A percentile compares a stretch with the other conserved stretches of the same genome.
phyloP scores from a whole-genome alignment of 1,140 invertebrate genomes.

The Carposina sasakii region DNA sequence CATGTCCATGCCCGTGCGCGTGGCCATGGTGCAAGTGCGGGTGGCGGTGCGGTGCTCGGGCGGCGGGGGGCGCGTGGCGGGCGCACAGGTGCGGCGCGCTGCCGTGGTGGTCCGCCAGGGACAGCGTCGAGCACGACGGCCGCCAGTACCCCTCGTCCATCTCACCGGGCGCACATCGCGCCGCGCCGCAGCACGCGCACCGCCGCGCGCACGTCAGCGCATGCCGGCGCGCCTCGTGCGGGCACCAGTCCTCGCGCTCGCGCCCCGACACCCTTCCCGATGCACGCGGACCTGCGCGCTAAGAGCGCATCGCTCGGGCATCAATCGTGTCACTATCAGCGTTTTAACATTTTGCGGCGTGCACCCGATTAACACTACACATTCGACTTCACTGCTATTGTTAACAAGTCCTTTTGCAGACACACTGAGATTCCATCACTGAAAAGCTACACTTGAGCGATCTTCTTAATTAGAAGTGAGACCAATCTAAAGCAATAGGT shows the following conservation, averaged over 20 bases:
- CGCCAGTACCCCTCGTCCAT: constrained; percentile 67
- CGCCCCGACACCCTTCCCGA: constrained; percentile 66
- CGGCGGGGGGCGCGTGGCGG: constrained; percentile 43
- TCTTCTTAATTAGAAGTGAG: too few relatives aligned
- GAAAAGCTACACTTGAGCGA: too few relatives aligned
- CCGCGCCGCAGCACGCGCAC: constrained; percentile 64
- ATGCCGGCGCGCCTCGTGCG: constrained; percentile 65
- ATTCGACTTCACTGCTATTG: too few relatives aligned
- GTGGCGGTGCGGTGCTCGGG: constrained; percentile 34
- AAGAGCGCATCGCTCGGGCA: too few relatives aligned
- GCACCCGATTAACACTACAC: too few relatives aligned
- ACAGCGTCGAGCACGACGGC: constrained; percentile 63
- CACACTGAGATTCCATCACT: too few relatives aligned
- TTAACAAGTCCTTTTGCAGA: too few relatives aligned
- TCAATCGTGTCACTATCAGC: too few relatives aligned
- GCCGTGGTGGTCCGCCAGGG: constrained; percentile 59
- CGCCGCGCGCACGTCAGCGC: constrained; percentile 64
- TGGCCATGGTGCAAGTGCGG: constrained; percentile 15
- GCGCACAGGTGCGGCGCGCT: constrained; percentile 58
- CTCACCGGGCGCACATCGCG: constrained; percentile 58
- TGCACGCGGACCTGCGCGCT: too few relatives aligned
- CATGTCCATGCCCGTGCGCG: constrained; percentile 31
- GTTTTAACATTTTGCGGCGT: too few relatives aligned
- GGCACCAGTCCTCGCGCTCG: constrained; percentile 66
- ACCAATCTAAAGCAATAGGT: too few relatives aligned